phyloP scores from a whole-genome alignment of 1,140 invertebrate species.

The Neuroterus valhalla region DNA sequence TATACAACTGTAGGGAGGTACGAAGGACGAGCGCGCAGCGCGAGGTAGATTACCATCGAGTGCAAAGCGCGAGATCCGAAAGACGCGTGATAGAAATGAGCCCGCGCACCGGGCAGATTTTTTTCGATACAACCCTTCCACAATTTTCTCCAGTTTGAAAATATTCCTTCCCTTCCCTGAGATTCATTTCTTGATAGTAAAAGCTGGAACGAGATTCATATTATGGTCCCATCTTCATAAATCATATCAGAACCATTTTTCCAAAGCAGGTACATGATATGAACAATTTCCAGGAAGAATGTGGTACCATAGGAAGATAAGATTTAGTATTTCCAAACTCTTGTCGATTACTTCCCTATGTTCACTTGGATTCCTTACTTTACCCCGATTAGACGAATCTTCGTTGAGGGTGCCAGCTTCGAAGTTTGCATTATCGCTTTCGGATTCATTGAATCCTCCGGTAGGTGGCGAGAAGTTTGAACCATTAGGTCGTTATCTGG shows the following conservation, averaged over 20 bases:
- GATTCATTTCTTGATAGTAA: neutral
- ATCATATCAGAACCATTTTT: neutral
- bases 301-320: slow-evolving; percentile 3
- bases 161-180: neutral
- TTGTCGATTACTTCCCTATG: slow-evolving; percentile 18
- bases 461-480: slow-evolving; percentile 56
- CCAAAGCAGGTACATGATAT: slow-evolving; percentile 4
- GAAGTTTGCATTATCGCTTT: slow-evolving; percentile 71
- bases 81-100: too few species aligned
- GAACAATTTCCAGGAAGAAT: slow-evolving; percentile 1
- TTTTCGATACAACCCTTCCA: too few species aligned
- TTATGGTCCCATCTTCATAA: neutral
- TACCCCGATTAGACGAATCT: slow-evolving; percentile 58
- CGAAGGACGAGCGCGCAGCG: too few species aligned
- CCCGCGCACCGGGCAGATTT: too few species aligned
- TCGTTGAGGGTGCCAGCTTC: slow-evolving; percentile 52
- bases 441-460: slow-evolving; percentile 69
- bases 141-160: too few species aligned
- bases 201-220: neutral
- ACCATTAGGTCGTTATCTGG: slow-evolving; percentile 67
- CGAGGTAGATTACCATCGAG: too few species aligned
- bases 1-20: too few species aligned
- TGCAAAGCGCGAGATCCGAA: too few species aligned
- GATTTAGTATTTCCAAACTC: slow-evolving; percentile 17
- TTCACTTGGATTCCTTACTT: slow-evolving; percentile 48